These are phyloP conservation scores for Onychomys arenicola DNA, from an alignment of 2,797 vertebrate genomes.

Conservation along the genomic window DNA sequence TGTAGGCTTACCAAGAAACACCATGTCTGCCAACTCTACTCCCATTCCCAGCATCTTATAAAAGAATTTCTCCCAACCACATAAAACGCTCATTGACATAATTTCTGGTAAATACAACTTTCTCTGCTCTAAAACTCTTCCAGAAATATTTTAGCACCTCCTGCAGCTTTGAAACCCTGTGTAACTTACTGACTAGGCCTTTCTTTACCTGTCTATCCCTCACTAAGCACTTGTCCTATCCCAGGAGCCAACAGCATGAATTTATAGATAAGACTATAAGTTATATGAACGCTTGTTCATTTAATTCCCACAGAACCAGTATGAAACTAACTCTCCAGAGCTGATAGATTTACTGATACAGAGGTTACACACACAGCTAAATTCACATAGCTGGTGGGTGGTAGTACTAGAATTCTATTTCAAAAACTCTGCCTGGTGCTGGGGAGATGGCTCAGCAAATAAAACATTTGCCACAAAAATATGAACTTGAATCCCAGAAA, in stretches of 20 bases:
- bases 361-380: neutral
- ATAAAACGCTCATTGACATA: neutral
- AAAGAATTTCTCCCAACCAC: slow-evolving; percentile 13
- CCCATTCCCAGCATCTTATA: neutral
- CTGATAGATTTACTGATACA: neutral
- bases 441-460: neutral
- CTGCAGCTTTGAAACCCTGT: neutral
- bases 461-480: neutral
- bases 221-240: neutral
- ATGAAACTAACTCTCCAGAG: neutral
- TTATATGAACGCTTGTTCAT: too few relatives aligned
- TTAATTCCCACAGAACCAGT: neutral
- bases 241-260: neutral
- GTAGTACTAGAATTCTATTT: neutral
- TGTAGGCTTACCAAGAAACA: neutral
- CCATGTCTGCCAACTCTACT: neutral
- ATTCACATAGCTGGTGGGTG: neutral
- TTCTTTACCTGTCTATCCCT: neutral
- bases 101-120: neutral
- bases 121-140: neutral
- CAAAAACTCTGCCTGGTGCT: neutral
- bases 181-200: neutral
- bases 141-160: slow-evolving; percentile 13
- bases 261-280: too few relatives aligned
- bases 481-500: neutral